These are phyloP conservation scores for Ptilonorhynchus violaceus DNA, from an alignment of 2,113 vertebrate genomes.

Conservation along the genomic window DNA sequence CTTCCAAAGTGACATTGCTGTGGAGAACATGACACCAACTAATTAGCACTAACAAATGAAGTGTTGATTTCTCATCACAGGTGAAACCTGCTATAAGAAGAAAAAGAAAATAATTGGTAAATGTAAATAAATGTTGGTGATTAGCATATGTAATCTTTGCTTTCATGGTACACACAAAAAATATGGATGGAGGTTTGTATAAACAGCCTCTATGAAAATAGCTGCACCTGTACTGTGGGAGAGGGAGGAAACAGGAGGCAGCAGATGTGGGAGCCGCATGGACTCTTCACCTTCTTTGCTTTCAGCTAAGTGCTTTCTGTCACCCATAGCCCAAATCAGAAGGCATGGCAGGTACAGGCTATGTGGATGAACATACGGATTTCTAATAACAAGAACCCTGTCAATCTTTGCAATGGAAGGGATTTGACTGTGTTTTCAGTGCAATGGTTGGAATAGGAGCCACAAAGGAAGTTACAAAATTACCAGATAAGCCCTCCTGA, in stretches of 20 bases:
- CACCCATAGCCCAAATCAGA: neutral
- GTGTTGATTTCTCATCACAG: constrained; percentile 13
- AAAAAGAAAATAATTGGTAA: neutral
- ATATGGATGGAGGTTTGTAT: neutral
- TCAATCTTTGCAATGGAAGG: neutral
- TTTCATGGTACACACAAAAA: neutral
- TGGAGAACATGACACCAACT: neutral
- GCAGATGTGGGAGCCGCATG: neutral
- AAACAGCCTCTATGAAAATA: neutral
- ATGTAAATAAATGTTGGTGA: neutral
- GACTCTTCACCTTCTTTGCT: neutral
- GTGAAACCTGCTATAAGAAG: neutral
- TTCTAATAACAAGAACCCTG: neutral
- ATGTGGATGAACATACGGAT: accelerated
- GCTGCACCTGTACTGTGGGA: neutral
- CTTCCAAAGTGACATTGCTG: neutral
- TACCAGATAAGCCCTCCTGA: neutral
- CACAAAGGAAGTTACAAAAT: neutral
- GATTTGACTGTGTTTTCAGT: neutral
- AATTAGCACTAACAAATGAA: constrained; percentile 22
- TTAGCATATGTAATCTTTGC: neutral
- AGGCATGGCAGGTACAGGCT: neutral
- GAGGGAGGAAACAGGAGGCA: neutral
- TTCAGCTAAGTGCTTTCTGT: neutral
- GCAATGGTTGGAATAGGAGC: neutral